Conservation (phyloP, 2,797 vertebrate genomes). For the Spatula versicolor region DNA sequence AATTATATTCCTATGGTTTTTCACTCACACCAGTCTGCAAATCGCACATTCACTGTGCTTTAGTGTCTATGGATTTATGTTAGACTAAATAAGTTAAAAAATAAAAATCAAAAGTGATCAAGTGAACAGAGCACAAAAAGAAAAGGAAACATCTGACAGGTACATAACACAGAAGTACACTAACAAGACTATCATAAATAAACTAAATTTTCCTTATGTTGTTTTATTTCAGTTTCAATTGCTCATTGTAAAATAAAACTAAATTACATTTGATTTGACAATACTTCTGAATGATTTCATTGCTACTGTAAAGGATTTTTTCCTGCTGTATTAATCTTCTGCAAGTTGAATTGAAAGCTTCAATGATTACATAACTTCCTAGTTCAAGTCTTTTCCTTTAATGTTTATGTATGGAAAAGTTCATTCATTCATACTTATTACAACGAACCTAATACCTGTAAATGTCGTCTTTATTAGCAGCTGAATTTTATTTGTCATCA, state of each 20-base stretch:
- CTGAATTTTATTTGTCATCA: constrained; percentile 61
- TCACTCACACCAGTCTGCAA: constrained; percentile 24
- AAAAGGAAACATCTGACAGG: constrained; percentile 16
- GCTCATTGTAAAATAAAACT: constrained; percentile 41
- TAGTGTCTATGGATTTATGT: constrained; percentile 51
- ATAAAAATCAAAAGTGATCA: neutral
- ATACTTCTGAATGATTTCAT: constrained; percentile 31
- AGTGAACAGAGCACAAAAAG: constrained; percentile 62
- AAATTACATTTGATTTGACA: constrained; percentile 27
- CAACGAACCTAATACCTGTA: constrained; percentile 44
- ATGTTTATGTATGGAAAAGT: constrained; percentile 41
- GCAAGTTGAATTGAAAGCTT: neutral
- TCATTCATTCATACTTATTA: constrained; percentile 1
- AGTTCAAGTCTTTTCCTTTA: constrained; percentile 1
- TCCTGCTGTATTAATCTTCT: constrained; percentile 20
- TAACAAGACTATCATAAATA: constrained; percentile 19
- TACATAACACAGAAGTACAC: constrained; percentile 7
- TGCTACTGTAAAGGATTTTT: constrained; percentile 35
- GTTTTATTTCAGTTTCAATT: constrained; percentile 3
- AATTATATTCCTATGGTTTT: neutral
- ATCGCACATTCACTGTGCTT: constrained; percentile 57
- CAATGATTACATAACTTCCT: neutral
- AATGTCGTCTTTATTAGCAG: constrained; percentile 54
- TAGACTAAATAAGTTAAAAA: neutral
- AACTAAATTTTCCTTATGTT: constrained; percentile 7